A percentile compares a stretch with the other conserved stretches of the same genome.
Evolutionary conservation across 2,888 invertebrate species (phyloP).

Genomic region (Chrysodeixis includens): DNA sequence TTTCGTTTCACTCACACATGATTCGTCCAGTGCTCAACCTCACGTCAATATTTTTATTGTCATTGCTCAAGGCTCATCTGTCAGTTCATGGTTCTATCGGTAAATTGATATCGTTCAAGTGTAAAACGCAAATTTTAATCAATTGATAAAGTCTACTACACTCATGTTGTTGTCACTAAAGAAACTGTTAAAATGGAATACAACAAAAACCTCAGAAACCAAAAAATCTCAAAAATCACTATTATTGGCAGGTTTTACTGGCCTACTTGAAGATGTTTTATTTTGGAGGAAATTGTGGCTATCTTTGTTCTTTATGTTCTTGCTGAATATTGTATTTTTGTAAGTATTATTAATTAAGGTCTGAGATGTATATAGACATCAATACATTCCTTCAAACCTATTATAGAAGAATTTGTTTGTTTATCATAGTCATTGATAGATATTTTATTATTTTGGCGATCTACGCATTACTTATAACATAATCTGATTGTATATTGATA

Average conservation of each 20-base stretch:
- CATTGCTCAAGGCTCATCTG: neutral
- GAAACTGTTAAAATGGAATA: constrained; percentile 75
- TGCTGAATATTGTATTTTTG: constrained; percentile 77
- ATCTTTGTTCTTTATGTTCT: constrained; percentile 75
- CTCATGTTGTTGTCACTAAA: constrained; percentile 75
- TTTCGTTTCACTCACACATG: neutral
- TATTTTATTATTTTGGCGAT: neutral
- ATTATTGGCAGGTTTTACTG: constrained; percentile 72
- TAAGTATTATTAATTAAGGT: constrained; percentile 75
- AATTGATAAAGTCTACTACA: constrained; percentile 9
- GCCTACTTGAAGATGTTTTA: constrained; percentile 81
- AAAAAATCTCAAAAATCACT: constrained; percentile 70
- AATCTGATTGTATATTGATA: too few species aligned
- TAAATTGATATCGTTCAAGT: constrained; percentile 6
- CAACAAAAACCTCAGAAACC: constrained; percentile 66
- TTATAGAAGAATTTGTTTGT: neutral
- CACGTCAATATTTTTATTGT: constrained; percentile 1
- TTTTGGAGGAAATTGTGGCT: constrained; percentile 83
- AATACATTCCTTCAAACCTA: neutral
- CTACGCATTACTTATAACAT: neutral
- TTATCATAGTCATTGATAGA: neutral
- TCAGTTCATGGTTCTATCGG: neutral
- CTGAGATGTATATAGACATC: neutral
- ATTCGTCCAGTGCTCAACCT: too few species aligned
- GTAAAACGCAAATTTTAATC: constrained; percentile 3